Conservation (phyloP, 2,888 invertebrate genomes). For the Caprella mutica region DNA sequence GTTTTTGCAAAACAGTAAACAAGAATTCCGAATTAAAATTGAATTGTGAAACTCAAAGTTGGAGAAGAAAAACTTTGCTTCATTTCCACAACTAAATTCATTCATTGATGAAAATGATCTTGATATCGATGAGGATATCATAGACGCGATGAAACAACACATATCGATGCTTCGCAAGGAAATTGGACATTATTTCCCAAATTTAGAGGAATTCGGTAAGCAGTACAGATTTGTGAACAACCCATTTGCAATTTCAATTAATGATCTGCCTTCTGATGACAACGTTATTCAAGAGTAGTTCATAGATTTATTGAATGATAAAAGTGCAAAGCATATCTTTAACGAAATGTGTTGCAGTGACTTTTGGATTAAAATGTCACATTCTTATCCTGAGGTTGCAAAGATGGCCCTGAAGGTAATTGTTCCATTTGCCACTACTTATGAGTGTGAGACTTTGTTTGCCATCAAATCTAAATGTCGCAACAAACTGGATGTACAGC, state of each 20-base stretch:
- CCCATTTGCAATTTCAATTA: background rate
- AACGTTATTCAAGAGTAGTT: background rate
- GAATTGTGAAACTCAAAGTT: background rate
- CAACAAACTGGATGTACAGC: background rate
- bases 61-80: background rate
- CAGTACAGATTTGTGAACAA: background rate
- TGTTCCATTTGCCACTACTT: background rate
- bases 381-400: slow-evolving; percentile 1
- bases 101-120: background rate
- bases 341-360: background rate
- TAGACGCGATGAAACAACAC: background rate
- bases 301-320: background rate
- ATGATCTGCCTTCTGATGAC: background rate
- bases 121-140: background rate
- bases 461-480: background rate
- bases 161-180: background rate
- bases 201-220: background rate
- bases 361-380: background rate
- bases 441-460: background rate
- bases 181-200: background rate
- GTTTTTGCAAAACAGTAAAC: background rate
- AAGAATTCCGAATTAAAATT: background rate
- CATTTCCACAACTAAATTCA: background rate
- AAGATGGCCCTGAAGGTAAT: background rate
- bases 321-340: background rate